Evolutionary conservation across 2,797 vertebrate genomes (phyloP).

Genomic region (Danionella dracula): DNA sequence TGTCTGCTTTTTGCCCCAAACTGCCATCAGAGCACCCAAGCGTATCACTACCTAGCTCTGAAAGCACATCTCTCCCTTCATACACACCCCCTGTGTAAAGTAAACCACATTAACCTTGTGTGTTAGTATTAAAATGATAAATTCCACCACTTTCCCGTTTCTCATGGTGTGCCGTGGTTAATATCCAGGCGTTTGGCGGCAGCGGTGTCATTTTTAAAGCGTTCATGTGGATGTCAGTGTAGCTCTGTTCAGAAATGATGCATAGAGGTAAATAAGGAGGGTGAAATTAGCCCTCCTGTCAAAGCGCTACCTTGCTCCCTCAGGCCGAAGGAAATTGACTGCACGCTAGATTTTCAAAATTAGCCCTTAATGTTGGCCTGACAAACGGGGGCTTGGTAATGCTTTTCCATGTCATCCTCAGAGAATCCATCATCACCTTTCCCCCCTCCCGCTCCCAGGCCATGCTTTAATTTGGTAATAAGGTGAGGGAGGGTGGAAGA

Average conservation of each 20-base stretch:
- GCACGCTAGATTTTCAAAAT: conserved; percentile 99
- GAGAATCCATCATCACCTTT: conserved; percentile 94
- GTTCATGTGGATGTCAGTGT: conserved; percentile 78
- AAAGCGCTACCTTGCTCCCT: conserved; percentile 88
- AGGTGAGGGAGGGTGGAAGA: conserved; percentile 46
- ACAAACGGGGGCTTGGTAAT: conserved; percentile 85
- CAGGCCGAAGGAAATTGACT: conserved; percentile 95
- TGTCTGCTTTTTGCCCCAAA: no score
- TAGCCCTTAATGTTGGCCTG: conserved; percentile 98
- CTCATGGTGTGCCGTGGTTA: conserved; percentile 77
- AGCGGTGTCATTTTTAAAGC: conserved; percentile 75
- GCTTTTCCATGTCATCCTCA: conserved; percentile 83
- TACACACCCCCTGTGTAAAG: conserved; percentile 79
- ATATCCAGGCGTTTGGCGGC: conserved; percentile 84
- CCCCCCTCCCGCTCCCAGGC: conserved; percentile 69
- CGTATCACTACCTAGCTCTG: no score
- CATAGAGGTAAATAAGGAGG: conserved; percentile 98
- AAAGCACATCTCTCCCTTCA: no score
- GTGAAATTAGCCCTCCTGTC: conserved; percentile 93
- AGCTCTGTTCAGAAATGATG: conserved; percentile 88
- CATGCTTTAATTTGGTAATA: conserved; percentile 77
- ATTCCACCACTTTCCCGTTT: conserved; percentile 84
- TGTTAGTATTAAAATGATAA: conserved; percentile 97
- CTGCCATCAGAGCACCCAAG: no score
- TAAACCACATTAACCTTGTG: conserved; percentile 97